Evolutionary conservation across 2,888 invertebrate genomes (phyloP), one percentile per base, ranked within the genome.

Genomic region (Elgonia sp.): DNA sequence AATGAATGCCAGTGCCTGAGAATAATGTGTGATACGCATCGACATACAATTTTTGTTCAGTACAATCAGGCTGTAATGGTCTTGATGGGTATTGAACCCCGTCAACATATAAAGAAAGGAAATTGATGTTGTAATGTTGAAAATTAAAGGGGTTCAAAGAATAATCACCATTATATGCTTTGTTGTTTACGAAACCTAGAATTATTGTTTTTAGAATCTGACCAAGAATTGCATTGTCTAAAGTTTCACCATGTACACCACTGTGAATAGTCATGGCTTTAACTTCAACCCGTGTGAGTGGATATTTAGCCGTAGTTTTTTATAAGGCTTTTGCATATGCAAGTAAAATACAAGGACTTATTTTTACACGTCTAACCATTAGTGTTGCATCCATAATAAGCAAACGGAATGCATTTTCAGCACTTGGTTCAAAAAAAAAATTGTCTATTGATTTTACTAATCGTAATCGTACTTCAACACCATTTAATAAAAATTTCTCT

Each of bases 201-300:
- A 93, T 88, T 12, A 93, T 84, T 63, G 92, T 86, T 82, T 91
- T 91, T 0, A 93, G 93, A n/a, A 93, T 69, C 72, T 91, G 91
- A 0, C 92, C 92, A 1, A 90, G 53, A 77, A 92, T 92, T 16
- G 93, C 55, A 75, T 93, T 93, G 65, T 94, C 93, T 57, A 93
- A 81, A 0, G 91, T 87, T 73, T 92, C 91, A 12, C 89, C 89
- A 46, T 89, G 90, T 37, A 91, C 89, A 0, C 90, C 90, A n/a
- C n/a, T n/a, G n/a, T n/a, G n/a, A n/a, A n/a, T n/a, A n/a, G n/a
- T n/a, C n/a, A n/a, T n/a, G n/a, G 89, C 72, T 84, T 91, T 92
- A 7, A 90, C 86, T 53, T 91, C 91, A 0, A 90, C 90, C 1
- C 76, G 12, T 10, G 76, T 76, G 2, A 76, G 37, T n/a, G 76